Evolutionary conservation across 1,140 invertebrate species (phyloP).

Genomic region (Danaus plexippus): DNA sequence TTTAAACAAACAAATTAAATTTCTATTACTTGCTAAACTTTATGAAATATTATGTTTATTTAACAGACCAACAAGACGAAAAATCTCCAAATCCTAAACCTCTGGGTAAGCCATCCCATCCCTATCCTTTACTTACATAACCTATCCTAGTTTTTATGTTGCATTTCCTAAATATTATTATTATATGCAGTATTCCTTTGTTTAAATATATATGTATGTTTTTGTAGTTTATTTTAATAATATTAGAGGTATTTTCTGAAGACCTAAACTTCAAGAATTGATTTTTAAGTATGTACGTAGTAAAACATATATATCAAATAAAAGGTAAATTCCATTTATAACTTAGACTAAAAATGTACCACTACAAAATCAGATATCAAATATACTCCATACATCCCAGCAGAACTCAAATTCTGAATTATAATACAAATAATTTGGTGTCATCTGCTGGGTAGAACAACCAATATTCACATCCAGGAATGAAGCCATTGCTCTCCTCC

Average conservation of each 20-base stretch:
- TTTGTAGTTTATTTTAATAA: no score
- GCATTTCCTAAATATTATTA: not conserved
- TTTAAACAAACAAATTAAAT: constrained; percentile 4
- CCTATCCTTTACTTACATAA: constrained; percentile 13
- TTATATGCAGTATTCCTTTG: no score
- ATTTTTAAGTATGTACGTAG: no score
- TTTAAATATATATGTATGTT: no score
- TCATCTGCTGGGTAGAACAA: constrained; percentile 37
- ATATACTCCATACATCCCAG: constrained; percentile 20
- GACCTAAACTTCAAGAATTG: no score
- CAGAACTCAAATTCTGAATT: constrained; percentile 23
- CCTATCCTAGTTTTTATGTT: constrained; percentile 1
- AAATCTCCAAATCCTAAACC: constrained; percentile 36
- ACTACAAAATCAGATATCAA: not conserved
- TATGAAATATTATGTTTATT: constrained; percentile 15
- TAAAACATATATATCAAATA: no score
- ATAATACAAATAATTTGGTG: constrained; percentile 14
- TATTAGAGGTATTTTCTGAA: no score
- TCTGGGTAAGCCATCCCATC: constrained; percentile 42
- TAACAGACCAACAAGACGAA: constrained; percentile 38
- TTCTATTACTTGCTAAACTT: constrained; percentile 2
- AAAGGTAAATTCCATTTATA: no score
- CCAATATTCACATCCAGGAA: constrained; percentile 43
- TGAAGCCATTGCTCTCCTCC: constrained; percentile 22
- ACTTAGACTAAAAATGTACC: no score